Evolutionary conservation across 2,113 vertebrate genomes (phyloP).

Genomic region (Egretta garzetta): DNA sequence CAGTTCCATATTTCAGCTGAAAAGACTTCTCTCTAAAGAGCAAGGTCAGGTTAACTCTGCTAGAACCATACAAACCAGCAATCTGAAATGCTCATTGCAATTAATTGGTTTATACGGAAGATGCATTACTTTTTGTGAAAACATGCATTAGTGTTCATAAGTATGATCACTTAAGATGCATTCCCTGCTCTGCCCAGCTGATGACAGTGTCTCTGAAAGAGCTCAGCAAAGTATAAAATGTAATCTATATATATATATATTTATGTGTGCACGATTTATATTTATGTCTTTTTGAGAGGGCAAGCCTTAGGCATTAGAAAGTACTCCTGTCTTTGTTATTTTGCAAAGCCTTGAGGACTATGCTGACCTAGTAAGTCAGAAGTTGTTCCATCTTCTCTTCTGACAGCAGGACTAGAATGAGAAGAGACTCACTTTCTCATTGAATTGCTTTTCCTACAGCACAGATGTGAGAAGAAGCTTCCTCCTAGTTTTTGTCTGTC

Average conservation of each 20-base stretch:
- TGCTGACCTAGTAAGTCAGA: neutral
- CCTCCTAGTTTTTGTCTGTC: neutral
- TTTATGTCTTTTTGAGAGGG: neutral
- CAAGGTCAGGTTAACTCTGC: neutral
- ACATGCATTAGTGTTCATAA: neutral
- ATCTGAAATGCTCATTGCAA: neutral
- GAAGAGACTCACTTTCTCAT: neutral
- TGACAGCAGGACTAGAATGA: neutral
- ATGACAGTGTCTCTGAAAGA: neutral
- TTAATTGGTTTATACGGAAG: neutral
- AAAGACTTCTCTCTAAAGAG: neutral
- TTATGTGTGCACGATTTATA: neutral
- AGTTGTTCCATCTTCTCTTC: neutral
- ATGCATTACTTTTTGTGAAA: neutral
- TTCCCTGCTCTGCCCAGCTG: neutral
- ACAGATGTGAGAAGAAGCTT: neutral
- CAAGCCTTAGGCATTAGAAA: neutral
- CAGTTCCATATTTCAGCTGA: neutral
- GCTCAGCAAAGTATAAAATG: neutral
- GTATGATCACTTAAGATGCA: neutral
- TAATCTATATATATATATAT: neutral
- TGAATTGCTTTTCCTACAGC: neutral
- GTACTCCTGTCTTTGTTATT: neutral
- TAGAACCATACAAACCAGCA: neutral
- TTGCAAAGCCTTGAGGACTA: neutral